Conservation (phyloP, 2,797 vertebrate genomes). For the Philypnodon macrostomus region DNA sequence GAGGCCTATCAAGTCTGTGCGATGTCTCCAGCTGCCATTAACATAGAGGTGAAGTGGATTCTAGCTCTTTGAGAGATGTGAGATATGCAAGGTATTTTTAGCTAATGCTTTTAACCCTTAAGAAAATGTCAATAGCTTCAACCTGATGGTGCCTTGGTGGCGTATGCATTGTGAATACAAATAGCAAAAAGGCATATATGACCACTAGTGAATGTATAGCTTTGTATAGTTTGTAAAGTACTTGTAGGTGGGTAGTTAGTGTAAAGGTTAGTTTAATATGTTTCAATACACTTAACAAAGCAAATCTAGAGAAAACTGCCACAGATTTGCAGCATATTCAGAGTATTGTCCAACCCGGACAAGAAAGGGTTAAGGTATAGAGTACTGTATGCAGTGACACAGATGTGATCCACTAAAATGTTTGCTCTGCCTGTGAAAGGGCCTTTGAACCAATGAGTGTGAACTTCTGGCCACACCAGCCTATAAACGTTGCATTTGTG, state of each 20-base stretch:
- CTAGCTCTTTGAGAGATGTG: conserved; percentile 63
- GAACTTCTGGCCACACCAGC: conserved; percentile 72
- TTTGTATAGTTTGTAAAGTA: conserved; percentile 8
- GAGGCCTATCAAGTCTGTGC: conserved; percentile 62
- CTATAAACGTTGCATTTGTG: conserved; percentile 75
- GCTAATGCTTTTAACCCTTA: conserved; percentile 52
- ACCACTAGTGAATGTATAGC: too few species aligned
- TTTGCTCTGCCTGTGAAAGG: conserved; percentile 74
- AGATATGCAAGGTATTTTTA: conserved; percentile 74
- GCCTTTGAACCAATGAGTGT: conserved; percentile 78
- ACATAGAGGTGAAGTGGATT: conserved; percentile 58
- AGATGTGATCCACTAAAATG: conserved; percentile 75
- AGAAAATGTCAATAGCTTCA: conserved; percentile 41
- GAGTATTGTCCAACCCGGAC: conserved; percentile 1
- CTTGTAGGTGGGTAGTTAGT: too few species aligned
- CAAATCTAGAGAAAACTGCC: conserved; percentile 24
- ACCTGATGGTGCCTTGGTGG: conserved; percentile 29
- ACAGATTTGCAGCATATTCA: conserved; percentile 12
- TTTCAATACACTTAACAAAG: conserved; percentile 21
- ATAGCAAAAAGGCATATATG: neutral
- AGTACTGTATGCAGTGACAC: conserved; percentile 62
- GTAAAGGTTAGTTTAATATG: conserved; percentile 4
- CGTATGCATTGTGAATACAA: neutral
- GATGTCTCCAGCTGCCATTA: conserved; percentile 64
- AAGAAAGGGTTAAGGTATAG: conserved; percentile 48